These are phyloP conservation scores for Propithecus coquereli DNA, from an alignment of 2,113 vertebrate genomes.

Conservation along the genomic window DNA sequence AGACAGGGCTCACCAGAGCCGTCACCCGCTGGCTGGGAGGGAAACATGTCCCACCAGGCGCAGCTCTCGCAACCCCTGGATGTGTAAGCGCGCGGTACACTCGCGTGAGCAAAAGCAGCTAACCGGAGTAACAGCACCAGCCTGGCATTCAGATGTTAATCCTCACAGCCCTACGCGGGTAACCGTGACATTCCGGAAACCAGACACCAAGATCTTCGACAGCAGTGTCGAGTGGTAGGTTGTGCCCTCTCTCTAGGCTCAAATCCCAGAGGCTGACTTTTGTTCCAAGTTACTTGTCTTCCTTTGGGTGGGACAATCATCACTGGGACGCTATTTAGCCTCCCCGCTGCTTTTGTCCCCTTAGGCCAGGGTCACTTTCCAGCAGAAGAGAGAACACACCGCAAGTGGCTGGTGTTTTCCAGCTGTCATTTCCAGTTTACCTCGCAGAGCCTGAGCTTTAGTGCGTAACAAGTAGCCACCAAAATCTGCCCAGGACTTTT, in stretches of 20 bases:
- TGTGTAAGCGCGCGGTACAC: constrained; percentile 60
- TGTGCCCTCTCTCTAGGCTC: neutral
- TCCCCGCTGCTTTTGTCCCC: constrained; percentile 25
- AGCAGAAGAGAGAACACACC: constrained; percentile 58
- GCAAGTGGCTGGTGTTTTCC: constrained; percentile 65
- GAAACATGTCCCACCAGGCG: constrained; percentile 27
- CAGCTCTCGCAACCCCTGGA: constrained; percentile 66
- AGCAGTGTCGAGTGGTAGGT: neutral
- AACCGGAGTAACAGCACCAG: constrained; percentile 10
- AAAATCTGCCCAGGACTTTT: constrained; percentile 44
- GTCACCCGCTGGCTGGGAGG: constrained; percentile 58
- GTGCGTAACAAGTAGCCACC: constrained; percentile 69
- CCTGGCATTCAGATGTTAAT: constrained; percentile 66
- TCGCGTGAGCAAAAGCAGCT: constrained; percentile 72
- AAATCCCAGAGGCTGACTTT: neutral
- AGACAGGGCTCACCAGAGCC: constrained; percentile 35
- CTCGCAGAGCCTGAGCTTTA: constrained; percentile 74
- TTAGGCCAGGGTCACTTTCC: constrained; percentile 65
- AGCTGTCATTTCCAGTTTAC: constrained; percentile 75
- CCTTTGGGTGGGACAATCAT: neutral
- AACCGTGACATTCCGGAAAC: constrained; percentile 63
- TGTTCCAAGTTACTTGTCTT: neutral
- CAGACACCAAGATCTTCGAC: constrained; percentile 25
- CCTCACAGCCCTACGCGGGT: constrained; percentile 49
- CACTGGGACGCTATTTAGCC: constrained; percentile 63